phyloP scores from a whole-genome alignment of 2,888 invertebrate genomes.

The Incurvaria masculella region DNA sequence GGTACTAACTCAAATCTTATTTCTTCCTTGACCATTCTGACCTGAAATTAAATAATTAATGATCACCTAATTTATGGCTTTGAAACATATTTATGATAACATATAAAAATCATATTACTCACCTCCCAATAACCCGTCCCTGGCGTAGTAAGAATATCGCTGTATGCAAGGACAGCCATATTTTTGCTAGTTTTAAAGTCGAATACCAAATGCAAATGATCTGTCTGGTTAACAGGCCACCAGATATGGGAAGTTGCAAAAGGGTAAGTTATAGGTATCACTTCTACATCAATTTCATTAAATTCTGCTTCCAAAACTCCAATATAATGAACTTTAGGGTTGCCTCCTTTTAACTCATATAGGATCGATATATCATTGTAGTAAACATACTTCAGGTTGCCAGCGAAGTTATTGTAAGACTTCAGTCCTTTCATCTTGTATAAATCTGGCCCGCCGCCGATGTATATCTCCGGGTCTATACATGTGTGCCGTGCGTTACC shows the following conservation, averaged over 20 bases:
- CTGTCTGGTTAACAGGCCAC: slow-evolving; percentile 77
- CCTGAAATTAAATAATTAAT: no score
- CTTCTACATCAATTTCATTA: slow-evolving; percentile 78
- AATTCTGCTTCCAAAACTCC: slow-evolving; percentile 80
- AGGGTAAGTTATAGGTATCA: slow-evolving; percentile 88
- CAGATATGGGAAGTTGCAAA: slow-evolving; percentile 88
- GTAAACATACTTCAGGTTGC: slow-evolving; percentile 88
- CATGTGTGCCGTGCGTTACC: slow-evolving; percentile 71
- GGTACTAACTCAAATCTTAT: slow-evolving; percentile 79
- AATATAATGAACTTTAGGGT: slow-evolving; percentile 81
- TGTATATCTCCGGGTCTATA: slow-evolving; percentile 92
- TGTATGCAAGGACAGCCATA: slow-evolving; percentile 82
- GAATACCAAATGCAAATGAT: slow-evolving; percentile 74
- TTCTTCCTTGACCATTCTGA: slow-evolving; percentile 80
- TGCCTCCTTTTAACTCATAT: slow-evolving; percentile 80
- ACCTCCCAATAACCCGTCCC: slow-evolving; percentile 88
- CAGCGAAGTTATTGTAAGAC: slow-evolving; percentile 83
- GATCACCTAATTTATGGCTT: neutral
- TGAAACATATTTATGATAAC: neutral
- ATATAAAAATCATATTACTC: no score
- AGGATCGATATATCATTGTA: slow-evolving; percentile 91
- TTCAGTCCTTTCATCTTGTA: slow-evolving; percentile 78
- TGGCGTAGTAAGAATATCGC: slow-evolving; percentile 69
- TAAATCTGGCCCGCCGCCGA: slow-evolving; percentile 84
- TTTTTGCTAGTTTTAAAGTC: slow-evolving; percentile 84